Percentiles rank a stretch among this genome's conserved stretches.
phyloP scores from a whole-genome alignment of 2,888 invertebrate species.

The Eupeodes luniger region DNA sequence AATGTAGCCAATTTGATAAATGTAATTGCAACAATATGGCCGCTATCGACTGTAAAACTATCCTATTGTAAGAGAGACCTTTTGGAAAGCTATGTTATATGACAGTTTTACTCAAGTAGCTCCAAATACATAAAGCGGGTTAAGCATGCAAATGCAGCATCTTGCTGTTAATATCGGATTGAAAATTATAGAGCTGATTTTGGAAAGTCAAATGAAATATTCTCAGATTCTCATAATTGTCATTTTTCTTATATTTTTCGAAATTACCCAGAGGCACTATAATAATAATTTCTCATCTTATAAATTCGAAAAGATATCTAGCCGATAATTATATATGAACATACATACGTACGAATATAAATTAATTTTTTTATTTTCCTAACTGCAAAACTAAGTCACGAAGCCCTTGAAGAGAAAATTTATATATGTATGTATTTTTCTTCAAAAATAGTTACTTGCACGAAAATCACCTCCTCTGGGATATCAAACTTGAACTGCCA shows the following conservation, averaged over 20 bases:
- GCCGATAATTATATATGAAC: conserved; percentile 7
- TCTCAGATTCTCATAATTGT: neutral
- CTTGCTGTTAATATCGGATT: too few species aligned
- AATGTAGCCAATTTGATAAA: too few species aligned
- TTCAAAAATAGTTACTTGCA: conserved; percentile 31
- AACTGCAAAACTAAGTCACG: conserved; percentile 50
- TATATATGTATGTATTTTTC: neutral
- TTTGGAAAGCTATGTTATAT: too few species aligned
- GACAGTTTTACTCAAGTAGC: too few species aligned
- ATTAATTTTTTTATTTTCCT: conserved; percentile 1
- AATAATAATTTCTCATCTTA: conserved; percentile 6
- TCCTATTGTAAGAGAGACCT: too few species aligned
- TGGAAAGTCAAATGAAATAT: too few species aligned
- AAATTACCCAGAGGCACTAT: neutral
- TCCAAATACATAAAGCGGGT: too few species aligned
- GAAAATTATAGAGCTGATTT: too few species aligned
- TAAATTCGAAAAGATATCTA: conserved; percentile 14
- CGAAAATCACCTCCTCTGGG: conserved; percentile 30
- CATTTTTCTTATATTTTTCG: neutral
- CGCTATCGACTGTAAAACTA: too few species aligned
- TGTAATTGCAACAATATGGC: too few species aligned
- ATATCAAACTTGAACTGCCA: conserved; percentile 54
- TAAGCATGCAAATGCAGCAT: too few species aligned
- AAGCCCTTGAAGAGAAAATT: conserved; percentile 27
- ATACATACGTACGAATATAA: neutral